Evolutionary conservation across 2,113 vertebrate genomes (phyloP), one percentile per base, ranked within the genome.

Genomic region (Aegithalos caudatus): DNA sequence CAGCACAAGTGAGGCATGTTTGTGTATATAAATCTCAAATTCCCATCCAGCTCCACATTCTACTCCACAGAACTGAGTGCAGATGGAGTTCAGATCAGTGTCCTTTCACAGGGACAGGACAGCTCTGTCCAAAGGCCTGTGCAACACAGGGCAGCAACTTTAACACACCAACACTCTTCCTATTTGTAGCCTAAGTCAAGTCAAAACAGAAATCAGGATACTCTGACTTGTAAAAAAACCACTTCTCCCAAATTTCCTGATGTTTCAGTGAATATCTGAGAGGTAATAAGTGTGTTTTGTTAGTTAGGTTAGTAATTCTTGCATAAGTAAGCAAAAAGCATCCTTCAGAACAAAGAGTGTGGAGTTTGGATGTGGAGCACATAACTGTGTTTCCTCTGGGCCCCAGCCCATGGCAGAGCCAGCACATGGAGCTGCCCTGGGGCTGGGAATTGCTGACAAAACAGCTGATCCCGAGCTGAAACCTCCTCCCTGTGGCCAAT

Each of bases 401-500:
- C 13, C 33, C 27, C 4, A 40, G 53, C 42, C 74, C 74, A 2
- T 1, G 13, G 24, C 11, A 38, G 80, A 60, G 5, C 31, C 88
- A 65, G 44, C 20, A 44, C 78, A 45, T 0, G 0, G 6, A 48
- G n/a, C 8, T 56, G 33, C 40, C 53, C 6, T 19, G 28, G 50
- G 60, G 27, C 38, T 15, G 2, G 33, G 78, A 83, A 14, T 24
- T 78, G 44, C 80, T 73, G 82, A 29, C 12, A 9, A 4, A 70
- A 7, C 14, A 20, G 37, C 53, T 54, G 28, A 22, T 72, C 38
- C 48, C 9, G 2, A 69, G 67, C 12, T 81, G 9, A 74, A 77
- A 44, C 33, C 47, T 83, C 17, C 64, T 31, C 17, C 25, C 40
- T 33, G 18, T 53, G 44, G 9, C 18, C 0, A 7, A 12, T 2